Evolutionary conservation across 2,797 vertebrate species (phyloP).

Genomic region (Megaceryle alcyon): DNA sequence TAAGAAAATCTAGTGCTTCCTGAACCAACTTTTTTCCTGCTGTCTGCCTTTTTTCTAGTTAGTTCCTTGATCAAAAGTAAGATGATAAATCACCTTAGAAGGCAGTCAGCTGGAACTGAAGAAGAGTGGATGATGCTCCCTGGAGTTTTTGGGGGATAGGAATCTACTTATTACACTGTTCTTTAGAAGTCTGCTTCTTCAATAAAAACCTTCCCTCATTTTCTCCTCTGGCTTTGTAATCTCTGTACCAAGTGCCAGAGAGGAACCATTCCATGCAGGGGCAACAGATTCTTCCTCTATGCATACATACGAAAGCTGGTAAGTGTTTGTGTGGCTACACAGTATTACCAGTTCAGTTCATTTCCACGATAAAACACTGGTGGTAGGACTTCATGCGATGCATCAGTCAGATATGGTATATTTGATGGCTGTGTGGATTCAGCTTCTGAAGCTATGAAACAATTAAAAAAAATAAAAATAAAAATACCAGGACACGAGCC

Average conservation of each 20-base stretch:
- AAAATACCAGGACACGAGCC: not conserved
- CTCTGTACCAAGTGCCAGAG: not conserved
- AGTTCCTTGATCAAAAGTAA: not conserved
- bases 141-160: not conserved
- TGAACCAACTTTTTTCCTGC: not conserved
- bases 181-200: not conserved
- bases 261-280: accelerated
- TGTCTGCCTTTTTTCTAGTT: not conserved
- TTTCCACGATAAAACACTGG: not conserved
- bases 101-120: not conserved
- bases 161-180: not conserved
- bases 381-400: not conserved
- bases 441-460: not conserved
- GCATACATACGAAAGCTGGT: not conserved
- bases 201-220: not conserved
- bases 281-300: not conserved
- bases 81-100: not conserved
- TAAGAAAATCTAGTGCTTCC: conserved; percentile 15
- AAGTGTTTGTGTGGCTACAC: accelerated
- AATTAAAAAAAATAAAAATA: not conserved
- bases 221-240: not conserved
- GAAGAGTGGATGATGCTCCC: not conserved
- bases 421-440: not conserved
- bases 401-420: not conserved
- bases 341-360: not conserved